Evolutionary conservation across 2,888 invertebrate genomes (phyloP), one percentile per base, ranked within the genome.

Genomic region (Alloplasta piceator): DNA sequence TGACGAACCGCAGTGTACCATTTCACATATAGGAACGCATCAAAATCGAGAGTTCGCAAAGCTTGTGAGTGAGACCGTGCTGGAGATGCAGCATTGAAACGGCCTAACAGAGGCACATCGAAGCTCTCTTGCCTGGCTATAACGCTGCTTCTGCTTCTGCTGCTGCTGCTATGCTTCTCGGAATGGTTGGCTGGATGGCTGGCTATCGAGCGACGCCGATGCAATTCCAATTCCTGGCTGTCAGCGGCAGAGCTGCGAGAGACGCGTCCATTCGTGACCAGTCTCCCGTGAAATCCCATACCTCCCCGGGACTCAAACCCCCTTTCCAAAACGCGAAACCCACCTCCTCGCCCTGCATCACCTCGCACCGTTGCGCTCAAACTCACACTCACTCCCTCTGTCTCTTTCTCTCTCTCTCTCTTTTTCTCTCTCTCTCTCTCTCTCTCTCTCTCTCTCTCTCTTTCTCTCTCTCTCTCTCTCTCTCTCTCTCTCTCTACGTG

Each of bases 161-260:
- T 26, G 73, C 48, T 68, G 73, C 55, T 67, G 61, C 48, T 68
- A 63, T 50, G 58, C 58, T 63, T 67, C 61, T 70, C 64, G 70
- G 78, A 73, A 72, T 78, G 77, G 81, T 78, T 77, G 77, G 80
- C 77, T 89, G 86, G 89, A 86, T 84, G 89, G 88, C 86, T 91
- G 91, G 90, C 91, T 92, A 92, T 92, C 92, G 92, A 92, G 91
- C 92, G 92, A 90, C 89, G 91, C 92, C 91, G 91, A 92, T 92
- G 92, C 92, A 91, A 92, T 92, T 92, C 92, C 92, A 92, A 92
- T 92, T 92, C 92, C 91, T 92, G 90, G 91, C 92, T 92, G 92
- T 92, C 92, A 92, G 91, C 91, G 90, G 90, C 92, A 92, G 92
- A 90, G 88, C 91, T 90, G 90, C 90, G 91, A 90, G 91, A 91